Evolutionary conservation across 2,888 invertebrate genomes (phyloP).

Genomic region (Drosophila colorata): DNA sequence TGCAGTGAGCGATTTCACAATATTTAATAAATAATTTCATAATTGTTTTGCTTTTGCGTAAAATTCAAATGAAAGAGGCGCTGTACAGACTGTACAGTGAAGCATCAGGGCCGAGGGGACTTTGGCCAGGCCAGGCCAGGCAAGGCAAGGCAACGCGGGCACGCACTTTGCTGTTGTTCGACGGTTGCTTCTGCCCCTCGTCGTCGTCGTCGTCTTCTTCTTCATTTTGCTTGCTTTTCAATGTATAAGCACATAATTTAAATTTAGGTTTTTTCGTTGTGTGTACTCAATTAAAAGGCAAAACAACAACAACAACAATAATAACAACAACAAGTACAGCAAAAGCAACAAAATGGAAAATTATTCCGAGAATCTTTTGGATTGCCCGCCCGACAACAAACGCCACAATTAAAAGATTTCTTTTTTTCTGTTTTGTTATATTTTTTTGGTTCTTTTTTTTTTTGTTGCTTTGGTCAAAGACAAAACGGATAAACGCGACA

Average conservation of each 20-base stretch:
- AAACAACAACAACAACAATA: conserved; percentile 41
- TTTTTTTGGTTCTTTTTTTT: conserved; percentile 8
- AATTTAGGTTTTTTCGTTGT: conserved; percentile 67
- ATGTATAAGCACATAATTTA: conserved; percentile 76
- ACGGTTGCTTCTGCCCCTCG: conserved; percentile 28
- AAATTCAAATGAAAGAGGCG: conserved; percentile 73
- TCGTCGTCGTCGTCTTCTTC: conserved; percentile 2
- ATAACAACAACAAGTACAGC: conserved; percentile 29
- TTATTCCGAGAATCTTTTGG: conserved; percentile 77
- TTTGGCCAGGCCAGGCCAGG: neutral
- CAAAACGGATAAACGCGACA: conserved; percentile 33
- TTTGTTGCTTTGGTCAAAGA: conserved; percentile 27
- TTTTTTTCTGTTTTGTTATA: conserved; percentile 33
- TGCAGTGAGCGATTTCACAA: conserved; percentile 77
- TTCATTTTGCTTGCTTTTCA: conserved; percentile 54
- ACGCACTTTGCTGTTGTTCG: conserved; percentile 50
- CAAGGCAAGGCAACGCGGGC: conserved; percentile 18
- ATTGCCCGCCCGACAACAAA: conserved; percentile 55
- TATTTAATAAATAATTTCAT: conserved; percentile 83
- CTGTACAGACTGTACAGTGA: conserved; percentile 40
- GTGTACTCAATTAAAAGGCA: conserved; percentile 80
- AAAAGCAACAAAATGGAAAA: conserved; percentile 65
- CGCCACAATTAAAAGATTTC: conserved; percentile 75
- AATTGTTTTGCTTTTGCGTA: conserved; percentile 79
- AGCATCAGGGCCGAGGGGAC: neutral